phyloP scores from a whole-genome alignment of 2,113 vertebrate genomes.

The Aviceda subcristata region DNA sequence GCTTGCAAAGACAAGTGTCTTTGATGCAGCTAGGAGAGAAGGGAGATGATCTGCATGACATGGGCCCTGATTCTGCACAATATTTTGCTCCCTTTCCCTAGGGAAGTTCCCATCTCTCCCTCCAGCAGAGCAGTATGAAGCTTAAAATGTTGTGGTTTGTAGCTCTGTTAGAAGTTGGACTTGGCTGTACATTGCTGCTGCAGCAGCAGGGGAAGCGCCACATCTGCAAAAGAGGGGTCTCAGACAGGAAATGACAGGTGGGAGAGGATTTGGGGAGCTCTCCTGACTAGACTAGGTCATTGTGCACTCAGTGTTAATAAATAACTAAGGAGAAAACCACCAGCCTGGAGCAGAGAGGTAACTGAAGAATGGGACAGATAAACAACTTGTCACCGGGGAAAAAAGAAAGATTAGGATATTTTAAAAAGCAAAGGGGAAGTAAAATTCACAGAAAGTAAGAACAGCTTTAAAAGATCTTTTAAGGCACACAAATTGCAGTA shows the following conservation, averaged over 20 bases:
- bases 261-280: not conserved
- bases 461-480: not conserved
- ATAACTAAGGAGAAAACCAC: not conserved
- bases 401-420: not conserved
- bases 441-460: not conserved
- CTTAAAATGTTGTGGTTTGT: not conserved
- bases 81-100: not conserved
- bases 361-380: not conserved
- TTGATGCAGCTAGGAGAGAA: not conserved
- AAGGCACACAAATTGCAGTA: not conserved
- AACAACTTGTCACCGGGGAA: not conserved
- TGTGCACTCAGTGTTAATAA: not conserved
- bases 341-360: not conserved
- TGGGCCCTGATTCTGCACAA: not conserved
- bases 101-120: not conserved
- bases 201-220: rapidly evolving
- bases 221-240: not conserved
- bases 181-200: not conserved
- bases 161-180: not conserved
- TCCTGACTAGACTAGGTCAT: not conserved
- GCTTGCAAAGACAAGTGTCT: not conserved
- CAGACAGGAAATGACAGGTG: not conserved
- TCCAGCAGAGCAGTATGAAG: not conserved
- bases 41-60: not conserved
- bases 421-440: not conserved